Conservation (phyloP, 1,140 invertebrate genomes). For the Drosophila nikananu region DNA sequence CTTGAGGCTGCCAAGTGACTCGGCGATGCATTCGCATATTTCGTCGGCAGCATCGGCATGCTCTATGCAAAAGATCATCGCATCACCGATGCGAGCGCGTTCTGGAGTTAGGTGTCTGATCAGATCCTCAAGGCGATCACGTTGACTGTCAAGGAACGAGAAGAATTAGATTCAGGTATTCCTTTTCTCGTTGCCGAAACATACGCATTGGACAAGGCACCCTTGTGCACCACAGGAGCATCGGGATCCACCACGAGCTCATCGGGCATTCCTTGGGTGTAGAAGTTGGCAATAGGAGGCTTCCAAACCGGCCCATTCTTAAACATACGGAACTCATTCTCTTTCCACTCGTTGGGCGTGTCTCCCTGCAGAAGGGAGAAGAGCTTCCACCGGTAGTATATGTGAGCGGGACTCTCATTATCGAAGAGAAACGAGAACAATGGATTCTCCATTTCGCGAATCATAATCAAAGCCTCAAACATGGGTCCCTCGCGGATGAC, state of each 20-base stretch:
- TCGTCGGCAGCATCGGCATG: conserved; percentile 98
- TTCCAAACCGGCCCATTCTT: conserved; percentile 97
- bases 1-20: conserved; percentile 92
- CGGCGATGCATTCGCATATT: conserved; percentile 96
- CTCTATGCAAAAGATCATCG: conserved; percentile 99
- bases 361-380: conserved; percentile 99
- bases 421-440: conserved; percentile 99
- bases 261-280: conserved; percentile 96
- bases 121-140: conserved; percentile 96
- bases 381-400: conserved; percentile 99
- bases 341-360: conserved; percentile 95
- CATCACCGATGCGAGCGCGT: conserved; percentile 94
- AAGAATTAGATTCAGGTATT: conserved; percentile 1
- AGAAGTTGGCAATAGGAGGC: conserved; percentile 97
- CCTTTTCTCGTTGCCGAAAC: conserved; percentile 10
- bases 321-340: conserved; percentile 99
- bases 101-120: conserved; percentile 95
- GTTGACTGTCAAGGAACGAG: conserved; percentile 87
- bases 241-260: conserved; percentile 92
- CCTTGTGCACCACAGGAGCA: conserved; percentile 90
- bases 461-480: conserved; percentile 99
- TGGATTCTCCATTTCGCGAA: conserved; percentile 98
- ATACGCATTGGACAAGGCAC: conserved; percentile 88
- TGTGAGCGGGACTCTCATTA: conserved; percentile 98
- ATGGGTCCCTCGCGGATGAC: conserved; percentile 99